Base-by-base conservation (phyloP, 92 coral and sea anemone genomes). In the Epizoanthus fatuus region DNA sequence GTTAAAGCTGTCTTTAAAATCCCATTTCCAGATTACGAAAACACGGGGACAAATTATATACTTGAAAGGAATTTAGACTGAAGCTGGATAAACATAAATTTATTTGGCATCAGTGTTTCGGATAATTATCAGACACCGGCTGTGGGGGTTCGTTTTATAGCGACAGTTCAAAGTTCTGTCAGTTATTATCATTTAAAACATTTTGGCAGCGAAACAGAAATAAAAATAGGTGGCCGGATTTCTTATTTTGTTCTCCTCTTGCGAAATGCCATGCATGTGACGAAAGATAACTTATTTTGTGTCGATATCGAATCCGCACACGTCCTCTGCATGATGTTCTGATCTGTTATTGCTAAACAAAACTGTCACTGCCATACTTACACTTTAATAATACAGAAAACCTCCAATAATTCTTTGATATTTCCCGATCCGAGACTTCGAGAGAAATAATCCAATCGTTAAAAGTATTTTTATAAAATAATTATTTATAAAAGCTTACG, bases 101-200 rank as follows among this genome's bases (percentile, higher is more conserved):
- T 70, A 47, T 70, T 38, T 40, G 10, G 12, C 75, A 42, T n/a
- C n/a, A n/a, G n/a, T 70, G 55, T 70, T 70, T 70, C 56, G 19
- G 49, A 44, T 40, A 19, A 8, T 53, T 11, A 13, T 70, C 54
- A n/a, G 75, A 49, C 53, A 49, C 53, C 35, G 35, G 35, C 35
- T 1, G 35, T 29, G 2, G 35, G 35, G 35, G 35, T 29, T 29
- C 35, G 35, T 1, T 49, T 0, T 49, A 49, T 49, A 49, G 14
- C 53, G 2, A 49, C 53, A 49, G 53, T 49, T 49, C 53, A 49
- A 49, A 49, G 53, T 8, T 47, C 52, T 47, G 68, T 63, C 69
- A 63, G 38, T 7, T 19, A 1, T 7, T 63, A 63, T 19, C 14
- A 19, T 19, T 16, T 15, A 19, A 19, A 63, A 6, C 38, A 63